phyloP scores from a whole-genome alignment of 1,140 invertebrate genomes.

The Heliconius congener region DNA sequence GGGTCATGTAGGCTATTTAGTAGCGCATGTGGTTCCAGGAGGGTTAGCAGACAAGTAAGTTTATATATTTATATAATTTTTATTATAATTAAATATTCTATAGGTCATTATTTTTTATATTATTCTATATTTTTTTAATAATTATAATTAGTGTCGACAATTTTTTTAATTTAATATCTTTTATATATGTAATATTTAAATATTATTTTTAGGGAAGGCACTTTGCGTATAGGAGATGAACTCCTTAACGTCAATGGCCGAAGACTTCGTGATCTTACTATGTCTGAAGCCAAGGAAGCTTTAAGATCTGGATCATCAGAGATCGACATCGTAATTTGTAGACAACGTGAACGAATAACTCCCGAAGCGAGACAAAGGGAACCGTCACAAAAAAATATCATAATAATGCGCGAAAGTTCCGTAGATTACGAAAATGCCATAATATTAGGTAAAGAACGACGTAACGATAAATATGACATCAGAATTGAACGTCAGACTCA shows the following conservation, averaged over 20 bases:
- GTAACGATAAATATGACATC: slow-evolving; percentile 71
- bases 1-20: slow-evolving; percentile 88
- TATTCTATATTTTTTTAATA: slow-evolving; percentile 11
- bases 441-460: slow-evolving; percentile 80
- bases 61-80: neutral
- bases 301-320: slow-evolving; percentile 85
- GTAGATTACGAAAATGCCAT: slow-evolving; percentile 86
- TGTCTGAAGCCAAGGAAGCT: slow-evolving; percentile 88
- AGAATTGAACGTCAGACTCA: slow-evolving; percentile 66
- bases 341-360: slow-evolving; percentile 66
- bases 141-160: too few species aligned
- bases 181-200: neutral
- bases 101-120: slow-evolving; percentile 10
- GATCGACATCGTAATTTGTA: slow-evolving; percentile 88
- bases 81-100: neutral
- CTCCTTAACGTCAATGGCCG: slow-evolving; percentile 92
- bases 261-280: slow-evolving; percentile 87
- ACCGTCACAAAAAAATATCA: slow-evolving; percentile 47
- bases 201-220: slow-evolving; percentile 85
- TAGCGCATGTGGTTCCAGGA: slow-evolving; percentile 90
- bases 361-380: slow-evolving; percentile 61
- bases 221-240: slow-evolving; percentile 89
- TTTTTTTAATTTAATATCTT: too few species aligned
- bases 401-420: slow-evolving; percentile 84
- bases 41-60: slow-evolving; percentile 89